Evolutionary conservation across 2,797 vertebrate species (phyloP), one percentile per base, ranked within the genome.

Genomic region (Gallinago nigripennis): DNA sequence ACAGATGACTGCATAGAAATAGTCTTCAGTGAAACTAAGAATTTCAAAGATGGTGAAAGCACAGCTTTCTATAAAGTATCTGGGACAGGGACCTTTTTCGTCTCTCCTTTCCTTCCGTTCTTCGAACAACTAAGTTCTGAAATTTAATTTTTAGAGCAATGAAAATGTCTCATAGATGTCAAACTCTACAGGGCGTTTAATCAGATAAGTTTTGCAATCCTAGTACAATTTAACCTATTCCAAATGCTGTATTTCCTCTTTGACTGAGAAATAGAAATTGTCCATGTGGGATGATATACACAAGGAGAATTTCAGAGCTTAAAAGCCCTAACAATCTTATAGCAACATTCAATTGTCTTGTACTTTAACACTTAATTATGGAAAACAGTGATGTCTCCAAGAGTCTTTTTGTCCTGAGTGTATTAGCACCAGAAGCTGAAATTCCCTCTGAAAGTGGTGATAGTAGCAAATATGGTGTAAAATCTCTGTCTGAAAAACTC

Each of bases 61-160:
- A 48, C 16, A 35, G 35, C 30, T 75, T 73, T 64, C 37, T 66
- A 5, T 25, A 16, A 79, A 76, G 45, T 57, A 20, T 19, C 76
- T 69, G n/a, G 58, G 69, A 65, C 72, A 64, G 33, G 33, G 27
- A 64, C 37, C 20, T 33, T 73, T 37, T 2, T 0, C 17, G 15
- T 7, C 13, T 13, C 14, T 43, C 31, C 14, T 77, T 57, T 66
- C 17, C 19, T 76, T 68, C 19, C 2, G 0, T 71, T 91, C 60
- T 93, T 76, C 78, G 76, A 89, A 84, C 37, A 71, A 46, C 28
- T 57, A 61, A 58, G n/a, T 56, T 86, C 79, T 91, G 50, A 93
- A 86, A 93, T 79, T 83, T 87, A 90, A 91, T 92, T 95, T 91
- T 78, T 92, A 92, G 70, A 94, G 63, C 35, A 39, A 35, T 60